These are phyloP conservation scores for Holacanthus passer DNA, from an alignment of 2,113 vertebrate species.

Conservation along the genomic window DNA sequence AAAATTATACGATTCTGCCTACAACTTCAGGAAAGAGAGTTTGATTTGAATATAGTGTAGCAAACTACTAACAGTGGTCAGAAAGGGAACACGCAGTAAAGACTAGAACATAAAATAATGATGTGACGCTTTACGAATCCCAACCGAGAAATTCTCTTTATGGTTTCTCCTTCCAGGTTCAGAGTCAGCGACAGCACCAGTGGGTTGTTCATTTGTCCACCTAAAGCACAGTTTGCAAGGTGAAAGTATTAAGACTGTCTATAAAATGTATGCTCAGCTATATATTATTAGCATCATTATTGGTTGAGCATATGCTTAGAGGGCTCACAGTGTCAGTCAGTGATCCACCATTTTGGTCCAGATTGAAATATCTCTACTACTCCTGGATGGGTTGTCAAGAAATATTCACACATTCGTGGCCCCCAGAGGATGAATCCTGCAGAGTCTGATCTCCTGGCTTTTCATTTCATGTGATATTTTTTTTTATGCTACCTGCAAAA, in stretches of 20 bases:
- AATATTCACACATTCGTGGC: neutral
- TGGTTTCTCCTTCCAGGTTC: slow-evolving; percentile 53
- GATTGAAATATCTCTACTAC: neutral
- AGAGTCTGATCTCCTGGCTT: neutral
- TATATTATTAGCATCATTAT: neutral
- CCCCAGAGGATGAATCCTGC: neutral
- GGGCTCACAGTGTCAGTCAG: neutral
- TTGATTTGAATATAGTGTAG: slow-evolving; percentile 2
- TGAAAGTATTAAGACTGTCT: neutral
- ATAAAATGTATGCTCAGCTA: neutral
- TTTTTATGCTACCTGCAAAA: neutral
- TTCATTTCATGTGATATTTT: no score
- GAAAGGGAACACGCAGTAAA: slow-evolving; percentile 25
- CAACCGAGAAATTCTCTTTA: slow-evolving; percentile 59
- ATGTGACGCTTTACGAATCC: slow-evolving; percentile 59
- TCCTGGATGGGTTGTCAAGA: neutral
- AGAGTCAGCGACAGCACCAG: slow-evolving; percentile 58
- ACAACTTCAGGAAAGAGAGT: neutral
- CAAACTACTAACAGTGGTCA: slow-evolving; percentile 4
- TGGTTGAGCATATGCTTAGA: neutral
- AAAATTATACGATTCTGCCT: neutral
- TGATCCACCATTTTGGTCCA: neutral
- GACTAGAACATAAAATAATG: slow-evolving; percentile 47
- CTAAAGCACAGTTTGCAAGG: neutral
- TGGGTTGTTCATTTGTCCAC: slow-evolving; percentile 14